phyloP scores from a whole-genome alignment of 2,888 invertebrate genomes.

The Emmelina monodactyla region DNA sequence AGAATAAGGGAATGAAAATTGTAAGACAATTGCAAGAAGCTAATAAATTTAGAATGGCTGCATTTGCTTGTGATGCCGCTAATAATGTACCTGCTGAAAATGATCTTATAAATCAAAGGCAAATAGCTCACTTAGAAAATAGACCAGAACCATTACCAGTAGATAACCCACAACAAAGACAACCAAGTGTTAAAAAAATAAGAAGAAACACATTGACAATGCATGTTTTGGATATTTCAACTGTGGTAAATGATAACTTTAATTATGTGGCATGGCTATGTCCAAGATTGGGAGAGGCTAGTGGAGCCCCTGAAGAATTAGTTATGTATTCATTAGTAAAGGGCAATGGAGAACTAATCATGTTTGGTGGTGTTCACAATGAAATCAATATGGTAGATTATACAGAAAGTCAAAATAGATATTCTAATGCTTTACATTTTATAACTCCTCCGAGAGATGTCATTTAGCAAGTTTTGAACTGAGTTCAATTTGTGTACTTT shows the following conservation, averaged over 20 bases:
- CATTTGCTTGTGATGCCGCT: conserved; percentile 54
- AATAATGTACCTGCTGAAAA: conserved; percentile 41
- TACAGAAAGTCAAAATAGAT: conserved; percentile 68
- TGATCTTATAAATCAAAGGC: conserved; percentile 57
- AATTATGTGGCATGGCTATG: conserved; percentile 76
- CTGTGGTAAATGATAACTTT: conserved; percentile 69
- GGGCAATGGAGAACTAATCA: conserved; percentile 90
- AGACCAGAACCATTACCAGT: conserved; percentile 39
- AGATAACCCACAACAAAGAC: conserved; percentile 33
- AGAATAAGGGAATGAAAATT: conserved; percentile 58
- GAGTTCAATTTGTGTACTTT: background rate
- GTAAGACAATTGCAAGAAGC: conserved; percentile 57
- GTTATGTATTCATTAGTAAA: conserved; percentile 89
- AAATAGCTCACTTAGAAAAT: conserved; percentile 50
- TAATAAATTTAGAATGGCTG: conserved; percentile 60
- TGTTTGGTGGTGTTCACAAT: conserved; percentile 96
- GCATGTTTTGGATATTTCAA: conserved; percentile 86
- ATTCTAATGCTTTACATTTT: conserved; percentile 80
- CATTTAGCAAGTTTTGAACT: conserved; percentile 49
- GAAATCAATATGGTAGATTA: conserved; percentile 70
- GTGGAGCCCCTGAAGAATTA: conserved; percentile 84
- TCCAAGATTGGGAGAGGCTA: conserved; percentile 71
- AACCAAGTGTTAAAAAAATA: conserved; percentile 64
- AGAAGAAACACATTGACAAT: conserved; percentile 77
- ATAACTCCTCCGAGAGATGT: conserved; percentile 76